Conservation (phyloP, 1,140 invertebrate genomes). For the Rhyzopertha dominica region DNA sequence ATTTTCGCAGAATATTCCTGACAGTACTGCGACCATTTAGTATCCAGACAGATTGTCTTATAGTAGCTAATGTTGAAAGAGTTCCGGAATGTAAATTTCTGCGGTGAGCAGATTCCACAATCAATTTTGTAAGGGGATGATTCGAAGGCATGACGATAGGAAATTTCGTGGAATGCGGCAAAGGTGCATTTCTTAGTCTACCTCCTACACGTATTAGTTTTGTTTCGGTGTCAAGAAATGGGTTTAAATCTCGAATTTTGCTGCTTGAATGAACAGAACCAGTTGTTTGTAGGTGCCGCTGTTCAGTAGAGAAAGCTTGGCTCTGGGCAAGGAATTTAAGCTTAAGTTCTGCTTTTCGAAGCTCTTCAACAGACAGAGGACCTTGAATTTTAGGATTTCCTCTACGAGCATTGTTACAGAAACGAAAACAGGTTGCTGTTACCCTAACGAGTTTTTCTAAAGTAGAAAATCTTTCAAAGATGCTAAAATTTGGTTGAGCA, state of each 20-base stretch:
- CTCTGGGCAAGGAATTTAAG: slow-evolving; percentile 5
- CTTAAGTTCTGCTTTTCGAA: not conserved
- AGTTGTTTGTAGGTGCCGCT: slow-evolving; percentile 1
- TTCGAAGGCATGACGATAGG: too few relatives aligned
- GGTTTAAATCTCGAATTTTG: slow-evolving; percentile 33
- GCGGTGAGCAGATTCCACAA: slow-evolving; percentile 28
- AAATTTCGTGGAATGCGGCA: too few relatives aligned
- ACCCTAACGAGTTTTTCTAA: slow-evolving; percentile 12
- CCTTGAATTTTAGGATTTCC: not conserved
- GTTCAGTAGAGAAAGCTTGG: slow-evolving; percentile 15
- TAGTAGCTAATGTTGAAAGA: slow-evolving; percentile 22
- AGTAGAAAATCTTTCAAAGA: slow-evolving; percentile 3
- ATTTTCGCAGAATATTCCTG: slow-evolving; percentile 17
- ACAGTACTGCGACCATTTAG: slow-evolving; percentile 23
- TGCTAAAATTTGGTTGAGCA: slow-evolving; percentile 9
- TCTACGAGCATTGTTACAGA: slow-evolving; percentile 10
- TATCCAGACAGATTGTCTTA: slow-evolving; percentile 31
- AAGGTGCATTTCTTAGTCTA: too few relatives aligned
- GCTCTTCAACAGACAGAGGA: slow-evolving; percentile 11
- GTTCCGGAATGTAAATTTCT: slow-evolving; percentile 30
- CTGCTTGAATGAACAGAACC: slow-evolving; percentile 3
- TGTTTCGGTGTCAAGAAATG: slow-evolving; percentile 41
- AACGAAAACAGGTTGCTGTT: slow-evolving; percentile 12
- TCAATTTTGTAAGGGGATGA: slow-evolving; percentile 24
- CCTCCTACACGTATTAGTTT: slow-evolving; percentile 45